Evolutionary conservation across 2,888 invertebrate species (phyloP).

Genomic region (Pristionchus maxplancki): DNA sequence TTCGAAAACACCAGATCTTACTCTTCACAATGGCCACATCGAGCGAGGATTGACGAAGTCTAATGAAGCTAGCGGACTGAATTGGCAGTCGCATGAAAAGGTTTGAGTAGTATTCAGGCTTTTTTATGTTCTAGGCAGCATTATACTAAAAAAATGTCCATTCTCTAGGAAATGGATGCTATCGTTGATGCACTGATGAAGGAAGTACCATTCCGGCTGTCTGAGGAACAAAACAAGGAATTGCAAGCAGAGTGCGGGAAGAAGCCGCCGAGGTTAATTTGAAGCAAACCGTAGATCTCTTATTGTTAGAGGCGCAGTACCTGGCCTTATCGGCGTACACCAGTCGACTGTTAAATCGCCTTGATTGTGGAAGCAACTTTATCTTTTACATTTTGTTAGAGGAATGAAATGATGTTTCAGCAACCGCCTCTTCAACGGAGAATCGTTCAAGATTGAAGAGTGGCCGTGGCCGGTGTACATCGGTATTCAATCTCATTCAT

Average conservation of each 20-base stretch:
- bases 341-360: too few species aligned
- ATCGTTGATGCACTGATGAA: background rate
- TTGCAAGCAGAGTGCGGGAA: background rate
- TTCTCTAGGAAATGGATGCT: background rate
- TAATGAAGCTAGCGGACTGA: background rate
- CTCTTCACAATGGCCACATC: background rate
- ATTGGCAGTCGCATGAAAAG: too few species aligned
- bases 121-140: too few species aligned
- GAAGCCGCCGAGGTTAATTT: background rate
- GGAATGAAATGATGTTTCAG: background rate
- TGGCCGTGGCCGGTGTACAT: background rate
- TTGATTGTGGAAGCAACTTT: background rate
- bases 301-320: too few species aligned
- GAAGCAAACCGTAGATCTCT: too few species aligned
- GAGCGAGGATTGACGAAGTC: background rate
- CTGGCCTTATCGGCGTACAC: too few species aligned
- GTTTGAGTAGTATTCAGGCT: too few species aligned
- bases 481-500: background rate
- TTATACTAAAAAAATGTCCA: too few species aligned
- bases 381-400: background rate
- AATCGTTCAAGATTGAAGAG: background rate
- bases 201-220: background rate
- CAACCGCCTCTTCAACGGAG: background rate
- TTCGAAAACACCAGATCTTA: background rate
- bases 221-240: background rate